Base-by-base conservation (phyloP, 2,888 invertebrate species). In the Platycheirus albimanus region DNA sequence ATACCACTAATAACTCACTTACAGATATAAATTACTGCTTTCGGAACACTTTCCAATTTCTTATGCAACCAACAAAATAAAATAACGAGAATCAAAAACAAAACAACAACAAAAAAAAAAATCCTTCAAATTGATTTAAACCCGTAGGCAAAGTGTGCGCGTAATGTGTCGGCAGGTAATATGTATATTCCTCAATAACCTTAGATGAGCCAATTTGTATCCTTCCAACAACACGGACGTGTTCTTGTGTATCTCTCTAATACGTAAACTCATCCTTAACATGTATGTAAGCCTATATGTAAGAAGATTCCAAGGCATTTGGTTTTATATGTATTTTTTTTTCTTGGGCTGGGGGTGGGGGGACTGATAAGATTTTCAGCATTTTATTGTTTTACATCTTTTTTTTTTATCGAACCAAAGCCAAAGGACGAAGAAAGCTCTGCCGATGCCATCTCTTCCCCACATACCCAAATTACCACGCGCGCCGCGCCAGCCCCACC, bases 131-230 rank as follows among this genome's bases (percentile, higher is more conserved):
- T 80, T 80, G 79, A 80, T 80, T 75, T 63, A 70, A 56, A 47
- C 54, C 61, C 63, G 45, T 63, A 43, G 36, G 45, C 76, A 54
- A 77, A 63, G 76, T 70, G 38, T 41, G 30, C 79, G 41, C 56
- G 75, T 64, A 45, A 69, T 64, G 75, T 56, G 58, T 36, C 56
- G 49, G 61, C 56, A 49, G 69, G 74, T 74, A 79, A 80, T 80
- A 69, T 69, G 75, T 79, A 75, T 74, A 75, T 79, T 69, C 63
- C 49, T 47, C 80, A 80, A 76, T 80, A 75, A 64, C 76, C 52
- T 47, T 61, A 76, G 76, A 76, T 51, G 76, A 76, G 76, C 52
- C 80, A 76, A 81, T 76, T 75, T 80, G 75, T 75, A 80, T 69
- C 63, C 66, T 61, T 61, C 61, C 45, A 45, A 61, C 43, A 61